Evolutionary conservation across 1,140 invertebrate genomes (phyloP), one percentile per base, ranked within the genome.

Genomic region (Drusus annulatus): DNA sequence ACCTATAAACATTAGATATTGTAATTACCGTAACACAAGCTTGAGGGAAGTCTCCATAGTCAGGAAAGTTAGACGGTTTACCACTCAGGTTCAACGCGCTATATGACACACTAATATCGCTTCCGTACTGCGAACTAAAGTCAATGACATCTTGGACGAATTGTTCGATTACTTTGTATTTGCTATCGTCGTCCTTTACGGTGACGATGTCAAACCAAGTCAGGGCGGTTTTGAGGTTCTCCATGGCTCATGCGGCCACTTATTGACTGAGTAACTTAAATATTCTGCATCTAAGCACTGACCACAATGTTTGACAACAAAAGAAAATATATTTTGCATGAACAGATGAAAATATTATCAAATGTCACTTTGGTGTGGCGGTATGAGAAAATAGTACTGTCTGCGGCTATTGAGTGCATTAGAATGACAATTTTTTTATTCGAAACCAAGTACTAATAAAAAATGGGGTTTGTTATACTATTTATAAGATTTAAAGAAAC

Each of bases 71-170:
- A 17, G 92, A 93, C 1, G 95, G 94, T 84, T 93, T 93, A 8
- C 96, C 96, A 78, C 94, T 92, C 80, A 98, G 91, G 88, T 98
- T 98, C 45, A 93, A 92, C 10, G 95, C 96, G 8, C 95, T 95
- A 85, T 98, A 98, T 0, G 95, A 97, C 86, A 97, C 94, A 88
- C 95, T 96, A 79, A 92, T 93, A 87, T 94, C 94, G 88, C 93
- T 95, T 65, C 96, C 96, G 89, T 98, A 98, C 87, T 97, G 95
- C 3, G 96, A 97, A 87, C 95, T 96, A 85, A 96, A 97, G 86
- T 96, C 94, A 63, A 93, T 87, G 25, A 97, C 94, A 85, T 91
- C 89, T 25, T 91, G 86, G 0, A 92, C 94, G 87, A 91, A 95
- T 82, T 95, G 94, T 82, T 93, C 92, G 5, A 93, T 83, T 83